Conservation (phyloP, 1,140 invertebrate species). For the Drosophila ficusphila region DNA sequence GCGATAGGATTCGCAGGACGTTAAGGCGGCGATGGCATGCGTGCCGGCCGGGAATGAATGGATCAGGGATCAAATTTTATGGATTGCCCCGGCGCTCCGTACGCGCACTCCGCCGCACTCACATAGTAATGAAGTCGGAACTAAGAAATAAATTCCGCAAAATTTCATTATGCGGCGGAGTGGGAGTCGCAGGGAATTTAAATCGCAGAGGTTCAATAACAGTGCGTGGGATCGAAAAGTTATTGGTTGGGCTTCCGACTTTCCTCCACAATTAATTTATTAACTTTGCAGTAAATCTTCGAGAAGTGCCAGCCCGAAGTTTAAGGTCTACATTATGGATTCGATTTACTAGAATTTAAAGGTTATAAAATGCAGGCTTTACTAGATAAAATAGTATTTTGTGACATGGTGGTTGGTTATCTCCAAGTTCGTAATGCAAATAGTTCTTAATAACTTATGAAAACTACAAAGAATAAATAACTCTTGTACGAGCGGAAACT, state of each 20-base stretch:
- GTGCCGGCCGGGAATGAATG: slow-evolving; percentile 30
- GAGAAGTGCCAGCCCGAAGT: background rate
- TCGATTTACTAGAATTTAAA: too few relatives aligned
- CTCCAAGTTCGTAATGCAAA: too few relatives aligned
- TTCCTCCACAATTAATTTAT: background rate
- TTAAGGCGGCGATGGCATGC: slow-evolving; percentile 14
- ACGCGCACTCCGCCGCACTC: slow-evolving; percentile 1
- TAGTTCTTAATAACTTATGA: background rate
- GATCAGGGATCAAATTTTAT: slow-evolving; percentile 51
- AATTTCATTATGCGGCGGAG: slow-evolving; percentile 21
- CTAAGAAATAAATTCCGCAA: slow-evolving; percentile 35
- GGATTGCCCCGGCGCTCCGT: slow-evolving; percentile 24
- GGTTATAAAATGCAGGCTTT: too few relatives aligned
- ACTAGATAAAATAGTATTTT: too few relatives aligned
- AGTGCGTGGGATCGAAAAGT: background rate
- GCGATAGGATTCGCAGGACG: slow-evolving; percentile 25
- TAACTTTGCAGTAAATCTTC: background rate
- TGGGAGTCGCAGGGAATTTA: background rate
- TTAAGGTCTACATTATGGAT: background rate
- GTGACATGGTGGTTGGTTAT: too few relatives aligned
- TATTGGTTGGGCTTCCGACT: background rate
- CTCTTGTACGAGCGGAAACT: background rate
- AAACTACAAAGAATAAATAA: slow-evolving; percentile 1
- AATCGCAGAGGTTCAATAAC: background rate
- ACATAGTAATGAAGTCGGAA: slow-evolving; percentile 39